These are phyloP conservation scores for Ploceus nigricollis DNA, from an alignment of 2,113 vertebrate genomes.

Conservation along the genomic window DNA sequence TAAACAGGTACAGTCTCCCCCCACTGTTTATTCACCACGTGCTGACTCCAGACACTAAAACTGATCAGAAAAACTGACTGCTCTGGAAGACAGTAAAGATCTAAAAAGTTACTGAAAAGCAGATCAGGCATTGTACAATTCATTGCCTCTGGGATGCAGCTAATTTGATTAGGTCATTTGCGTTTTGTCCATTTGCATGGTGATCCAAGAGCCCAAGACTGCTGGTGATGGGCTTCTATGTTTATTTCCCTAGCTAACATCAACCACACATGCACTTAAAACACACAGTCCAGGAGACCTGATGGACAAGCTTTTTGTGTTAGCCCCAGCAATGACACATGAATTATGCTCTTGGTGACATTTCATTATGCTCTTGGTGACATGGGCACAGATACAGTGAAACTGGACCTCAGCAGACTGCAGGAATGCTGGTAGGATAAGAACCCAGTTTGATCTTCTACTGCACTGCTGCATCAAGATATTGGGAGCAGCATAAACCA, in stretches of 20 bases:
- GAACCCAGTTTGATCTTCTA: neutral
- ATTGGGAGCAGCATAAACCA: neutral
- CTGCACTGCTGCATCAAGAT: neutral
- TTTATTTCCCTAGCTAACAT: neutral
- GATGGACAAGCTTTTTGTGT: neutral
- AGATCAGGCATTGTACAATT: neutral
- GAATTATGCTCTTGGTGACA: neutral
- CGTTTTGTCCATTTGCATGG: neutral
- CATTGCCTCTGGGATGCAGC: neutral
- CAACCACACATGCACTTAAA: accelerated
- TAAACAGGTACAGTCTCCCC: neutral
- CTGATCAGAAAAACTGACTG: neutral
- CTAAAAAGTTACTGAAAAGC: neutral
- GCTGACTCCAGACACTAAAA: neutral
- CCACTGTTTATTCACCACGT: neutral
- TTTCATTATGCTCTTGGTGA: neutral
- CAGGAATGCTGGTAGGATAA: neutral
- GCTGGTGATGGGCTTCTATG: neutral
- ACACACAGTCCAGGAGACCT: neutral
- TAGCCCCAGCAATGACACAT: neutral
- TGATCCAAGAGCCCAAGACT: neutral
- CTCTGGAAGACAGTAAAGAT: neutral
- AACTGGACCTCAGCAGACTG: neutral
- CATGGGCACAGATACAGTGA: neutral
- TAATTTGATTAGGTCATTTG: neutral